Percentiles rank a stretch among this genome's conserved stretches.
phyloP scores from a whole-genome alignment of 2,797 vertebrate species.

The Eulemur rubriventer region DNA sequence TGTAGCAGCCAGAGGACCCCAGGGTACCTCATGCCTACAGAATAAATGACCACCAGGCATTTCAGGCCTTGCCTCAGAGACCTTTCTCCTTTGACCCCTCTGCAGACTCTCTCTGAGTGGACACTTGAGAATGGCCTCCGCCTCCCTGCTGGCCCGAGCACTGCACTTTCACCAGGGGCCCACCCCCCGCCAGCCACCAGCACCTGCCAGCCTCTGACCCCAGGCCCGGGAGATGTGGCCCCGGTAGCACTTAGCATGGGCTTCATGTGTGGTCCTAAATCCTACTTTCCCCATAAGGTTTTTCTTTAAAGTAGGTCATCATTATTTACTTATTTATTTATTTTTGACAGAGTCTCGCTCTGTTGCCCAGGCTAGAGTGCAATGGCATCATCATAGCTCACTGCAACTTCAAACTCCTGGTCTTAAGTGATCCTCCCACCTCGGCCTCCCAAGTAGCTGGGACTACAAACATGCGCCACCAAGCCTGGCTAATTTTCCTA shows the following conservation, averaged over 20 bases:
- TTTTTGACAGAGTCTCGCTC: neutral
- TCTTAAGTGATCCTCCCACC: neutral
- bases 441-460: neutral
- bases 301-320: slow-evolving; percentile 18
- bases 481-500: neutral
- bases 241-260: neutral
- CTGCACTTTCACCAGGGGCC: neutral
- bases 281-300: neutral
- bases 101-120: neutral
- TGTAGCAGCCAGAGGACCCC: neutral
- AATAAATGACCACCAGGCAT: neutral
- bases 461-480: neutral
- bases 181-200: neutral
- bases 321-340: slow-evolving; percentile 42
- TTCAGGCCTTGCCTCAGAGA: neutral
- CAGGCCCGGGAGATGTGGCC: neutral
- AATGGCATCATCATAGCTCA: neutral
- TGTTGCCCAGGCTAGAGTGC: neutral
- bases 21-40: neutral
- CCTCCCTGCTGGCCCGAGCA: neutral
- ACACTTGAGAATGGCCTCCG: neutral
- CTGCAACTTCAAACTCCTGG: neutral
- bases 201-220: neutral
- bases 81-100: neutral
- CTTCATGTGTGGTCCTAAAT: neutral